Percentiles rank a stretch among this genome's conserved stretches.
Conservation (phyloP, 2,797 vertebrate genomes). For the Alosa sapidissima region DNA sequence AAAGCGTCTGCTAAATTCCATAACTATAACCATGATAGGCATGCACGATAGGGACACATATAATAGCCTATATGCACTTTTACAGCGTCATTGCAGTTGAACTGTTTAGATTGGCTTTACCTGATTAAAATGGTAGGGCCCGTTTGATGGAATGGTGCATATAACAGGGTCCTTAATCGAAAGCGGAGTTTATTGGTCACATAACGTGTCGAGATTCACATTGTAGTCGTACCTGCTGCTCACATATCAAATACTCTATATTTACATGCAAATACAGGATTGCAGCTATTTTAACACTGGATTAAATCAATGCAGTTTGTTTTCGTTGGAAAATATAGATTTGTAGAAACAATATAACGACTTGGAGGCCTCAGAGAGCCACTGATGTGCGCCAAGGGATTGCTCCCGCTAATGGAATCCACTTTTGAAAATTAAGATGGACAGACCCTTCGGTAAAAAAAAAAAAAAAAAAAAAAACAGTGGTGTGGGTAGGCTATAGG, state of each 20-base stretch:
- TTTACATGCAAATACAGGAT: not conserved
- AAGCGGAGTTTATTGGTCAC: not conserved
- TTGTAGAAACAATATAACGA: not conserved
- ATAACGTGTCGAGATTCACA: not conserved
- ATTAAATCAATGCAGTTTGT: not conserved
- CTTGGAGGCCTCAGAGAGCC: not conserved
- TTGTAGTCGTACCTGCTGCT: not conserved
- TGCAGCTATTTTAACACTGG: not conserved
- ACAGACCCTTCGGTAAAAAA: not conserved
- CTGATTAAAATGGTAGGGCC: not conserved
- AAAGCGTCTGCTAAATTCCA: no score
- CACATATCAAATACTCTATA: not conserved
- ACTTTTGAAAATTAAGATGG: conserved; percentile 12
- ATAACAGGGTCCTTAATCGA: not conserved
- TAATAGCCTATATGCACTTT: not conserved
- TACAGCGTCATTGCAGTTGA: not conserved
- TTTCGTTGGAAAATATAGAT: not conserved
- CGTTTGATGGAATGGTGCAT: not conserved
- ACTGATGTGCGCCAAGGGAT: conserved; percentile 10
- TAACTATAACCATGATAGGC: no score
- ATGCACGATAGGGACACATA: not conserved
- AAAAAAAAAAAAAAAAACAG: not conserved
- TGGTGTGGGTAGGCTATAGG: not conserved
- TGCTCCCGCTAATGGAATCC: not conserved
- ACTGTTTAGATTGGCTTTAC: not conserved